Evolutionary conservation across 2,888 invertebrate genomes (phyloP), one percentile per base, ranked within the genome.

Genomic region (Sipunculus nudus): DNA sequence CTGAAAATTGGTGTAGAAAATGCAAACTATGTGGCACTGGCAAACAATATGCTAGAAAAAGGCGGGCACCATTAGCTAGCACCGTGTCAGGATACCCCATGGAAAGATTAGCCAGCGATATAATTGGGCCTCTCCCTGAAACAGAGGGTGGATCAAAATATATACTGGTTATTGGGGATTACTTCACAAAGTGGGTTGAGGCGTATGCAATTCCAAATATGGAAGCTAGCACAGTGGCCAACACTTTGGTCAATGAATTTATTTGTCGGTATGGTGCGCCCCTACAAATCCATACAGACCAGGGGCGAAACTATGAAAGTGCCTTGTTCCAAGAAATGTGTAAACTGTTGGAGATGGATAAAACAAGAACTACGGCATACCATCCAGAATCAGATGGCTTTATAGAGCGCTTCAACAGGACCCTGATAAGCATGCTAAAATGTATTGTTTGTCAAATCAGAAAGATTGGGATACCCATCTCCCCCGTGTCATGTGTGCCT

Each of bases 181-280:
- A 47, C 10, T 47, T 47, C 28, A 47, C 47, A 10, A 19, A 26
- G 31, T 48, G 48, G 48, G 25, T 48, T 31, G 31, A 48, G 19
- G 25, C 25, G 19, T 28, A 4, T 10, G 23, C 48, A 3, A 19
- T 48, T 13, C 48, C 48, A 10, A 32, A 48, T 5, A 19, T 23
- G 19, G 16, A 29, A 48, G 48, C 48, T 4, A 8, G 6, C 3
- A 4, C 19, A 3, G 23, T 23, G 16, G 48, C 48, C 4, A 6
- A 31, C 16, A 19, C 19, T 3, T 23, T 48, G 5, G 13, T 48
- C n/a, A 29, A 48, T 3, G 13, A 29, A 23, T n/a, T 10, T 16
- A 29, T 19, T 8, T 28, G 8, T 29, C 29, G 48, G 5, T 31
- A 31, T 31, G 48, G 48, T 19, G 6, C 8, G 4, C 48, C 48